Percentiles rank a stretch among this genome's conserved stretches.
phyloP scores from a whole-genome alignment of 1,140 invertebrate species.

The Vanessa tameamea region DNA sequence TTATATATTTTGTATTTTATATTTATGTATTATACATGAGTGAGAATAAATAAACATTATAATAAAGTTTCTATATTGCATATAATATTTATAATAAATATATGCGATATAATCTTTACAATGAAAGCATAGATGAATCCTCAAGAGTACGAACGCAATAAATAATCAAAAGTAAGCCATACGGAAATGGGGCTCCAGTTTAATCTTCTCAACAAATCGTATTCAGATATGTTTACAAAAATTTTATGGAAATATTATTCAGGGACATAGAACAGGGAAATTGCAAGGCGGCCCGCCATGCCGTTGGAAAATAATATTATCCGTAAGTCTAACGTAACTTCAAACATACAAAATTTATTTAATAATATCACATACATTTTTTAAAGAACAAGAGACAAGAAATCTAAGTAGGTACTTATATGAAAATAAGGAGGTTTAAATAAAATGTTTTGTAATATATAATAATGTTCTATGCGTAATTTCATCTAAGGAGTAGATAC shows the following conservation, averaged over 20 bases:
- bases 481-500: too few relatives aligned
- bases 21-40: too few relatives aligned
- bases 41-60: too few relatives aligned
- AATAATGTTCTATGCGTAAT: too few relatives aligned
- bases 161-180: slow-evolving; percentile 33
- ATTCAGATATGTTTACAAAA: slow-evolving; percentile 46
- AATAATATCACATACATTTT: too few relatives aligned
- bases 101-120: not conserved
- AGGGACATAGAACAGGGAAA: slow-evolving; percentile 44
- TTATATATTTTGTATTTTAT: too few relatives aligned
- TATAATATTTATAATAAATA: too few relatives aligned
- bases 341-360: not conserved
- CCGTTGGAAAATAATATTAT: not conserved
- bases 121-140: slow-evolving; percentile 9
- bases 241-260: slow-evolving; percentile 64
- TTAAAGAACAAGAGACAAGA: too few relatives aligned
- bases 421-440: too few relatives aligned
- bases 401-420: too few relatives aligned
- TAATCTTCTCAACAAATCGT: slow-evolving; percentile 66
- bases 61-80: too few relatives aligned
- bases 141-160: slow-evolving; percentile 23
- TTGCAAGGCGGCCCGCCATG: slow-evolving; percentile 8
- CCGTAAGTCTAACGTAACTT: not conserved
- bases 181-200: slow-evolving; percentile 45
- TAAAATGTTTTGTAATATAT: too few relatives aligned